Evolutionary conservation across 2,113 vertebrate species (phyloP).

Genomic region (Vulpes lagopus): DNA sequence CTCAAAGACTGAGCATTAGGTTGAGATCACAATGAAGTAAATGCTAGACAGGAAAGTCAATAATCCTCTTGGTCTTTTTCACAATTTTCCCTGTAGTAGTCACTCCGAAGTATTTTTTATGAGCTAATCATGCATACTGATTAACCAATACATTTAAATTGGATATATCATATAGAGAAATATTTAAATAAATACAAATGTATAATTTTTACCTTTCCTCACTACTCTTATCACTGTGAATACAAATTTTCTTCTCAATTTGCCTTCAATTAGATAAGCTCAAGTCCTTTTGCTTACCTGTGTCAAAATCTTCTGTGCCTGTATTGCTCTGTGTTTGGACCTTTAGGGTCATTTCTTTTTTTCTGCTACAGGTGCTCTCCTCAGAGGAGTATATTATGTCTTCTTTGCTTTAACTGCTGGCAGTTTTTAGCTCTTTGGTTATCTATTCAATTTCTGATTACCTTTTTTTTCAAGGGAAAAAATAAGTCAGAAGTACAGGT

Average conservation of each 20-base stretch:
- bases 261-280: not conserved
- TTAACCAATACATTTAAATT: not conserved
- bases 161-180: not conserved
- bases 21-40: not conserved
- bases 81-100: not conserved
- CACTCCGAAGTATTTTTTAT: not conserved
- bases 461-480: not conserved
- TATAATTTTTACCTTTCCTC: conserved; percentile 20
- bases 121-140: not conserved
- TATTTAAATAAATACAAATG: not conserved
- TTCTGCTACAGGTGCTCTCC: not conserved
- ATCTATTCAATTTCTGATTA: not conserved
- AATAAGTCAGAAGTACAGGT: not conserved
- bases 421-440: not conserved
- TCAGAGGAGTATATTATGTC: not conserved
- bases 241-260: not conserved
- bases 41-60: not conserved
- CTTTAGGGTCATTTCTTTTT: not conserved
- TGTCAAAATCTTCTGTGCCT: not conserved
- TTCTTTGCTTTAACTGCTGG: not conserved
- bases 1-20: not conserved
- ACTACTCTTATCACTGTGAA: not conserved
- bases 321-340: not conserved
- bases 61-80: not conserved
- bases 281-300: not conserved